Base-by-base conservation (phyloP, 2,888 invertebrate genomes). In the Theodoxus fluviatilis region DNA sequence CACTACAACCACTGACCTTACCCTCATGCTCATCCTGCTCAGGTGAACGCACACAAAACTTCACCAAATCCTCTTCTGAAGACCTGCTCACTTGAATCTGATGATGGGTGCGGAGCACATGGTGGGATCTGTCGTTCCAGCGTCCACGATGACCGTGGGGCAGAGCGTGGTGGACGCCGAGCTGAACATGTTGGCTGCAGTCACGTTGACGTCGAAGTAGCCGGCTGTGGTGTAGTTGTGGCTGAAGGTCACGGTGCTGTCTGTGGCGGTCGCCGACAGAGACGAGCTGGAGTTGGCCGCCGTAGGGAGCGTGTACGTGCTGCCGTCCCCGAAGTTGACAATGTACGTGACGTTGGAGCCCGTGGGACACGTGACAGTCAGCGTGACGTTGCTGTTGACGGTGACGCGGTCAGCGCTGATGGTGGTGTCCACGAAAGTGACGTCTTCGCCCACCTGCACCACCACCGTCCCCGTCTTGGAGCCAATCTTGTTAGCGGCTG, bases 391-490 rank as follows among this genome's bases (percentile, higher is more conserved):
- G 25, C 79, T 76, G 25, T 71, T 74, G 0, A 77, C 66, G 1
- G 67, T 37, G 15, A 82, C 80, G 65, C 83, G 72, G 18, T 78
- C 78, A 15, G 65, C 69, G 12, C 74, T 75, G 0, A 78, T 77
- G 2, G 76, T 76, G 25, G 81, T 68, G 71, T 85, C 86, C 15
- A 85, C 73, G 66, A 78, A 78, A 1, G 81, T 80, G n/a, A 84
- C 79, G 64, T 80, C 79, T 66, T 83, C 74, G 4, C 85, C 85
- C 18, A 84, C 81, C 68, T 85, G 84, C 9, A 84, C 78, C 28
- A 75, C 31, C 4, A 74, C 74, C 33, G 76, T 74, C 3, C 71
- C 70, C 3, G 73, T 66, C 4, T 80, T 73, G 4, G 78, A 76
- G 49, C 81, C 80, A 7, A 85, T 79, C 68, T 80, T 79, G 69